A percentile compares a stretch with the other conserved stretches of the same genome.
These are phyloP conservation scores for Amazona vittata DNA, from an alignment of 2,113 vertebrate species.

Conservation along the genomic window DNA sequence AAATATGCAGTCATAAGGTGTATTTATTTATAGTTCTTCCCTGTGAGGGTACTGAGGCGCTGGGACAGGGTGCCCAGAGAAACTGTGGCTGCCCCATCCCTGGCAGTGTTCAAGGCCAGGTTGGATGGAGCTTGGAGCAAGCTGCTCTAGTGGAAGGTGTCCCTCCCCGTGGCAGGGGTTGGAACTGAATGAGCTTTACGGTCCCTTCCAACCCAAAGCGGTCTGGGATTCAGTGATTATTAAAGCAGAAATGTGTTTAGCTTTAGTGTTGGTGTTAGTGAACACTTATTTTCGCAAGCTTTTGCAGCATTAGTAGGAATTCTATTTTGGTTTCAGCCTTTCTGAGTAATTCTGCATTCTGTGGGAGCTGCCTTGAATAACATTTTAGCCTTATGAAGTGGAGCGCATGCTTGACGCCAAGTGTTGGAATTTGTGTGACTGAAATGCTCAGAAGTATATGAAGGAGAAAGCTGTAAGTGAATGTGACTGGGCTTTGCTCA, in stretches of 20 bases:
- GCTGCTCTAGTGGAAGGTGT: too few species aligned
- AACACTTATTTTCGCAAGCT: fast-evolving
- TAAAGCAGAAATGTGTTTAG: neutral
- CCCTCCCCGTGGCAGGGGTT: neutral
- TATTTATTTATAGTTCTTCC: neutral
- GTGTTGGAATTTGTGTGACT: neutral
- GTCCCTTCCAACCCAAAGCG: neutral
- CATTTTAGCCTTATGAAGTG: fast-evolving
- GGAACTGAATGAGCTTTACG: neutral
- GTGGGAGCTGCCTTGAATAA: neutral
- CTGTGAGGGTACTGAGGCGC: neutral
- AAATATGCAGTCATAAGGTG: fast-evolving
- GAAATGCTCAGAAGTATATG: fast-evolving
- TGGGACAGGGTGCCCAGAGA: neutral
- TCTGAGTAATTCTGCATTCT: fast-evolving
- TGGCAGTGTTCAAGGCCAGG: too few species aligned
- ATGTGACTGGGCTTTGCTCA: fast-evolving
- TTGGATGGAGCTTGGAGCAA: too few species aligned
- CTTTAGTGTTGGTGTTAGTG: neutral
- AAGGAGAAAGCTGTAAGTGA: neutral
- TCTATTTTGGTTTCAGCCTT: fast-evolving
- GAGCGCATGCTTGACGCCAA: fast-evolving
- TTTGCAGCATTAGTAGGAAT: fast-evolving
- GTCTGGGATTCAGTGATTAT: neutral
- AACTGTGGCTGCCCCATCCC: neutral